phyloP scores from a whole-genome alignment of 2,797 vertebrate species.

The Octomys mimax region DNA sequence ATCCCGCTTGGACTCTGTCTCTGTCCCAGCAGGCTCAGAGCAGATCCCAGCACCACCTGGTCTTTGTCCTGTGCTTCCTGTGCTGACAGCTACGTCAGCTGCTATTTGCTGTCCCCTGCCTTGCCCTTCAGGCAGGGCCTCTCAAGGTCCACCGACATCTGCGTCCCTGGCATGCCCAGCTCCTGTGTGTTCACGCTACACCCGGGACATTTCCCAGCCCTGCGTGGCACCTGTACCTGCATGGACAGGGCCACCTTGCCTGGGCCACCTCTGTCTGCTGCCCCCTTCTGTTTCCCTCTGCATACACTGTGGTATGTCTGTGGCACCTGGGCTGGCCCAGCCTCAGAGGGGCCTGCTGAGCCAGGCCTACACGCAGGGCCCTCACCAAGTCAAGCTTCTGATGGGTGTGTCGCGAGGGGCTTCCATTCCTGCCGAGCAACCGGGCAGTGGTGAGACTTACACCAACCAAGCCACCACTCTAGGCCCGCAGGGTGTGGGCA shows the following conservation, averaged over 20 bases:
- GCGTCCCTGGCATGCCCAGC: conserved; percentile 5
- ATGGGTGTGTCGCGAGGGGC: not conserved
- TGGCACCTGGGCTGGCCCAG: not conserved
- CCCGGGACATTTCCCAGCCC: not conserved
- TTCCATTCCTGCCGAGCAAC: not conserved
- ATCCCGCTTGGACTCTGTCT: not conserved
- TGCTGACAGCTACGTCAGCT: not conserved
- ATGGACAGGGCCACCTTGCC: not conserved
- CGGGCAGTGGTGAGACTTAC: no score
- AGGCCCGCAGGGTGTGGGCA: fast-evolving
- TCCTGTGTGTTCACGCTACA: not conserved
- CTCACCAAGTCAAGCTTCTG: not conserved
- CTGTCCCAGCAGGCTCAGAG: no score
- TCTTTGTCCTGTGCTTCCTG: not conserved
- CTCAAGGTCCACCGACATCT: conserved; percentile 24
- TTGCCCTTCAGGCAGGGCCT: not conserved
- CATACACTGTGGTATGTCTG: not conserved
- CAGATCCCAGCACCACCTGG: no score
- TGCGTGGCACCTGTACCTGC: not conserved
- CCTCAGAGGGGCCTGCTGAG: not conserved
- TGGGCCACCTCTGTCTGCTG: not conserved
- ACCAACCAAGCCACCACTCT: not conserved
- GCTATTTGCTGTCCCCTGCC: not conserved
- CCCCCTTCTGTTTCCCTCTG: conserved; percentile 43
- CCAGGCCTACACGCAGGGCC: not conserved